These are phyloP conservation scores for Tetanocera ferruginea DNA, from an alignment of 2,888 invertebrate species.

Conservation along the genomic window DNA sequence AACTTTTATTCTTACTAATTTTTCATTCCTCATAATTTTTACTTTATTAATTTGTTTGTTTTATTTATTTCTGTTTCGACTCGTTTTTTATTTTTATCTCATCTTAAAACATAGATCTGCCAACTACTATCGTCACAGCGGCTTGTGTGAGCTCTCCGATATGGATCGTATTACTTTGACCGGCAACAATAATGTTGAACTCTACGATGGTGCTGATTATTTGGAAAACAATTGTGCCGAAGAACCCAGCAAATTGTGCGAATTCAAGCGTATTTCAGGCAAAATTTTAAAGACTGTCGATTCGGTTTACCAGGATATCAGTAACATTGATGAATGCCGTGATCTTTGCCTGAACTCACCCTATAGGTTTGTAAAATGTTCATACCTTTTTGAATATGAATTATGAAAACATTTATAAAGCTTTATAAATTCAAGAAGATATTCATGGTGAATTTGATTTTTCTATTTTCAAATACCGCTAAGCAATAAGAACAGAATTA, in stretches of 20 bases:
- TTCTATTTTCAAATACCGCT: too few relatives aligned
- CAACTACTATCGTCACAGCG: conserved; percentile 89
- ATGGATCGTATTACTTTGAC: conserved; percentile 94
- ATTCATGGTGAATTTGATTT: too few relatives aligned
- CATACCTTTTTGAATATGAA: too few relatives aligned
- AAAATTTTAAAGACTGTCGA: conserved; percentile 94
- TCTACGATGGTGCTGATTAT: conserved; percentile 81
- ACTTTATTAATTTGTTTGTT: neutral
- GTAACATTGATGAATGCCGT: conserved; percentile 88
- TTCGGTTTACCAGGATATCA: conserved; percentile 91
- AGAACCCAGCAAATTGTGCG: conserved; percentile 93
- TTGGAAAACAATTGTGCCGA: conserved; percentile 94
- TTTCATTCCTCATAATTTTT: neutral
- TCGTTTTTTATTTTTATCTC: neutral
- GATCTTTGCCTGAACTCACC: conserved; percentile 91
- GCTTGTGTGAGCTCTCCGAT: conserved; percentile 89
- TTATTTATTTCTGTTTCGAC: neutral
- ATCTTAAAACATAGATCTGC: conserved; percentile 81
- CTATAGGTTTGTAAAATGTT: conserved; percentile 72
- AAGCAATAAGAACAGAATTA: too few relatives aligned
- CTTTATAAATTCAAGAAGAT: too few relatives aligned
- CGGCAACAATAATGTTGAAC: conserved; percentile 83
- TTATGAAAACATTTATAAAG: too few relatives aligned
- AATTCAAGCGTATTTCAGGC: conserved; percentile 90
- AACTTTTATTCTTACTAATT: neutral